These are phyloP conservation scores for Sycophaga agraensis DNA, from an alignment of 1,140 invertebrate genomes.

Conservation along the genomic window DNA sequence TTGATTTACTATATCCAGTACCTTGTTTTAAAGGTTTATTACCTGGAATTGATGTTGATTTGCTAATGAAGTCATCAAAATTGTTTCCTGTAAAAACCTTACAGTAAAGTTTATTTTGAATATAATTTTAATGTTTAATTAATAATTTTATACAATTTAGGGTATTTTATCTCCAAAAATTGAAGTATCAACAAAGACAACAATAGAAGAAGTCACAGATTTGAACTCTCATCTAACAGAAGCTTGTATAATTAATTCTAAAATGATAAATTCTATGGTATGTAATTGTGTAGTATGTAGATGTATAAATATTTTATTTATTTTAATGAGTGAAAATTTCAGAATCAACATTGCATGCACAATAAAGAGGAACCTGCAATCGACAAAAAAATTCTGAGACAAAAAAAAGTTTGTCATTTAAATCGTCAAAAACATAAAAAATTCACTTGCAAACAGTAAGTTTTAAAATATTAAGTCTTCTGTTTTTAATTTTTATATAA, in stretches of 20 bases:
- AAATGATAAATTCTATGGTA: slow-evolving; percentile 49
- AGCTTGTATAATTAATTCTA: slow-evolving; percentile 48
- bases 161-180: slow-evolving; percentile 65
- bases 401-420: slow-evolving; percentile 49
- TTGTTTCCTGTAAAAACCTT: slow-evolving; percentile 62
- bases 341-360: slow-evolving; percentile 22
- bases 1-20: slow-evolving; percentile 65
- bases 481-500: neutral
- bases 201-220: slow-evolving; percentile 56
- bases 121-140: slow-evolving; percentile 6
- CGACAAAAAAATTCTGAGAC: slow-evolving; percentile 42
- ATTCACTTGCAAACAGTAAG: too few species aligned
- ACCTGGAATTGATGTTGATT: slow-evolving; percentile 62
- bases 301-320: too few species aligned
- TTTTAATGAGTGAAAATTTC: neutral
- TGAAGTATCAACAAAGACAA: slow-evolving; percentile 60
- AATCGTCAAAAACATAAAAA: too few species aligned
- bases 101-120: neutral
- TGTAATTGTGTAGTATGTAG: slow-evolving; percentile 1
- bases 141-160: slow-evolving; percentile 40
- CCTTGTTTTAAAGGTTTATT: slow-evolving; percentile 52
- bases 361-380: slow-evolving; percentile 15
- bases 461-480: too few species aligned
- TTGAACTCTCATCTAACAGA: slow-evolving; percentile 29
- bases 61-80: slow-evolving; percentile 67